Evolutionary conservation across 2,888 invertebrate genomes (phyloP), one percentile per base, ranked within the genome.

Genomic region (Drosophila rellima): DNA sequence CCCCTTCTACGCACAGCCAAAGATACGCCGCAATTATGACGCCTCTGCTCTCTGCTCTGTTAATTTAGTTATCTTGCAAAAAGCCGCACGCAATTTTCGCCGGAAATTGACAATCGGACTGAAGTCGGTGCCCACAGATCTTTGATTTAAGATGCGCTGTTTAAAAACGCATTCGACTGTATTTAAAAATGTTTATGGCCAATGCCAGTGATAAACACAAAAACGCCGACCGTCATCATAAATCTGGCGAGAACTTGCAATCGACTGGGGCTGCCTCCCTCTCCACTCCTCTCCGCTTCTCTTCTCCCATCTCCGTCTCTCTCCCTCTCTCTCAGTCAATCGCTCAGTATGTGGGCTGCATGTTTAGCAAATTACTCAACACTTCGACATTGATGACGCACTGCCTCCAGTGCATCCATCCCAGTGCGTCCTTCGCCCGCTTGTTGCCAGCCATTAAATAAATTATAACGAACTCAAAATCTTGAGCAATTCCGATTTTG

Each of bases 111-210:
- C 74, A 55, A 74, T 11, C 40, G 45, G 17, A 37, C 18, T 59
- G 31, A 33, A 65, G 77, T 70, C 82, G 74, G 68, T 55, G 50
- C 42, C 54, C 55, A 85, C 74, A 72, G 78, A 89, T 88, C 82
- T 89, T 84, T 90, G 90, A 84, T 88, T 90, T 87, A 90, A 81
- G 85, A 89, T 83, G 89, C 90, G 83, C 91, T 91, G 85, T 90
- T 90, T 91, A 90, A 91, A 90, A 90, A 91, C 80, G 77, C 91
- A 91, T 90, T 90, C 73, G 77, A 50, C 73, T 72, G 74, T 80
- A 82, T 90, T 86, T 81, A 73, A 68, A 69, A 52, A 78, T 75
- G 78, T 80, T 90, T 91, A 90, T 79, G 79, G 75, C 77, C 89
- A 81, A 87, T 83, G 75, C 77, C 66, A 50, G 44, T 61, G 63